Base-by-base conservation (phyloP, 1,140 invertebrate species). In the Melanaphis sacchari region DNA sequence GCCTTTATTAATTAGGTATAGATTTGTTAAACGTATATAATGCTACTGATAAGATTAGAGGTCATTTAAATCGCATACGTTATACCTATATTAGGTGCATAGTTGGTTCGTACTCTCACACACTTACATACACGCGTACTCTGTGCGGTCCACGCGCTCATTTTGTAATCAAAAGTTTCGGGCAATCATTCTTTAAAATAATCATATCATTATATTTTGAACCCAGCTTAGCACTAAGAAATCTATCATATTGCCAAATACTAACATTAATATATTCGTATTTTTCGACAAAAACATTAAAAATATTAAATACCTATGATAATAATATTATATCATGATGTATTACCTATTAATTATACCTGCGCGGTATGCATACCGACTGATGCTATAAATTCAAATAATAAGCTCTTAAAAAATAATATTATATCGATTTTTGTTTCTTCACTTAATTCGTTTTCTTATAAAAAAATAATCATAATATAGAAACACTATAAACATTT, bases 1-100 rank as follows among this genome's bases (percentile, higher is more conserved):
- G 36, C 22, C 52, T 89, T 89, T 89, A 89, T 89, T 89, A 89
- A 89, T 89, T 89, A 89, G 88, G 88, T 54, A 54, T 38, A 54
- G 88, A 89, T 89, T 54, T 89, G 88, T 54, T 40, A 26, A 52
- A 54, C 15, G 38, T 18, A 41, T 31, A 40, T 66, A 90, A 38
- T 66, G 38, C 66, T n/a, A 15, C 54, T 21, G 89, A 90, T 90
- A 90, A 90, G 52, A 90, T 66, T 90, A 90, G 89, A 90, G 89
- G 89, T 90, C 89, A 18, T 90, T 90, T 41, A 8, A 66, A 49
- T 85, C 38, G 11, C n/a, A 43, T 43, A 85, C 40, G 1, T 88
- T 22, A 49, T 88, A 81, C 41, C 40, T 18, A 31, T 84, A 81
- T 81, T n/a, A 46, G 3, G 24, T 11, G 41, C 7, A 54, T 24